Conservation (phyloP, 2,888 invertebrate species). For the Campopleginae sp. region DNA sequence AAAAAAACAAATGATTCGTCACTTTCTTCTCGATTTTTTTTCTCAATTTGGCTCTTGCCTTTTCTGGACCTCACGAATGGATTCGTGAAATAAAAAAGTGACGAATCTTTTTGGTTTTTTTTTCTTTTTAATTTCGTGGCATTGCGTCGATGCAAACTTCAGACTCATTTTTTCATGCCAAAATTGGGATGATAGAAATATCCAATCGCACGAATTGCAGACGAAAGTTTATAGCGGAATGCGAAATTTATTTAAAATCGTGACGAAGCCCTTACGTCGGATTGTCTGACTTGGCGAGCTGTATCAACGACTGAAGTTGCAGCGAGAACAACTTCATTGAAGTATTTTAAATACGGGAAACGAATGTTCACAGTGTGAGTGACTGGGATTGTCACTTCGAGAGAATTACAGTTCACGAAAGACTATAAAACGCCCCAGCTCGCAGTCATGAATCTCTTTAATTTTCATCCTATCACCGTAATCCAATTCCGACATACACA, state of each 20-base stretch:
- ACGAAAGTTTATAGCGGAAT: not conserved
- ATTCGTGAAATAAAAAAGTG: too few species aligned
- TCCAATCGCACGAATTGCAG: not conserved
- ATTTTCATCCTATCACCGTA: conserved; percentile 69
- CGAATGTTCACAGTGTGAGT: not conserved
- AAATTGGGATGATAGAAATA: not conserved
- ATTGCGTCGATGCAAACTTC: too few species aligned
- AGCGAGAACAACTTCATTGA: not conserved
- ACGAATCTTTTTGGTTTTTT: too few species aligned
- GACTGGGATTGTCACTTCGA: conserved; percentile 28
- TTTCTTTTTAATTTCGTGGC: too few species aligned
- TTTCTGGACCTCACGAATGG: too few species aligned
- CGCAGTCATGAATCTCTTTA: conserved; percentile 60
- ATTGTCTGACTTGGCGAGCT: not conserved
- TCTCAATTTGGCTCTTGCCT: too few species aligned
- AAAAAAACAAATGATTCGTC: too few species aligned
- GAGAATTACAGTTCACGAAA: conserved; percentile 16
- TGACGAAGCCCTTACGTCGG: not conserved
- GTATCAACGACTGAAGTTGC: not conserved
- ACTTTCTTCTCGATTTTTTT: too few species aligned
- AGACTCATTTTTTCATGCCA: too few species aligned
- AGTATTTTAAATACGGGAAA: conserved; percentile 8
- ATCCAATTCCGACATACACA: conserved; percentile 63
- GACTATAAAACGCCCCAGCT: not conserved
- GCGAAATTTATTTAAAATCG: not conserved